Evolutionary conservation across 2,113 vertebrate species (phyloP).

Genomic region (Toxotes chatareus): DNA sequence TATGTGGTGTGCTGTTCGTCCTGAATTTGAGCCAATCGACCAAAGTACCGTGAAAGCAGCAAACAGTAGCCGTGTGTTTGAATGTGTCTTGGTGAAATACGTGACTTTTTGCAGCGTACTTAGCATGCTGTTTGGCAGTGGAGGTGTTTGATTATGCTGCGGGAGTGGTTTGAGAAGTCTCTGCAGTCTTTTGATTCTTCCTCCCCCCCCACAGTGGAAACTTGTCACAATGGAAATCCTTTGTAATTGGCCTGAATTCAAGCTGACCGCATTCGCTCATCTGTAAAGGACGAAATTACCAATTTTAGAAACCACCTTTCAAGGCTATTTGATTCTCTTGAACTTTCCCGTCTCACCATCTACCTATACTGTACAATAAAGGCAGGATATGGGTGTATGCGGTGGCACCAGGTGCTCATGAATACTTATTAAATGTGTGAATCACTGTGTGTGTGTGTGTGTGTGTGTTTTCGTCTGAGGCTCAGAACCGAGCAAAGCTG

Average conservation of each 20-base stretch:
- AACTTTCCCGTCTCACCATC: slow-evolving; percentile 8
- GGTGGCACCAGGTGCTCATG: slow-evolving; percentile 66
- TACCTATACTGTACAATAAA: slow-evolving; percentile 35
- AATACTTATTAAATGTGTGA: slow-evolving; percentile 69
- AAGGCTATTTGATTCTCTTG: slow-evolving; percentile 20
- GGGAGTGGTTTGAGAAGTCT: not conserved
- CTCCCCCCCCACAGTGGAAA: not conserved
- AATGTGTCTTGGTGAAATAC: not conserved
- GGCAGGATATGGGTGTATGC: slow-evolving; percentile 20
- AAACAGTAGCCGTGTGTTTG: not conserved
- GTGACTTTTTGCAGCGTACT: not conserved
- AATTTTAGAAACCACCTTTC: slow-evolving; percentile 17
- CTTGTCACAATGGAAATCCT: not conserved
- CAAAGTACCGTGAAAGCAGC: too few relatives aligned
- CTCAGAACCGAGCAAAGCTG: slow-evolving; percentile 41
- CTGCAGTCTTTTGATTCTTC: not conserved
- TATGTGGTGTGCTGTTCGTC: too few relatives aligned
- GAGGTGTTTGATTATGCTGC: not conserved
- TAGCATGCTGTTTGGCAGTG: not conserved
- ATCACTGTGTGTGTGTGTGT: slow-evolving; percentile 36
- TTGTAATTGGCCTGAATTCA: slow-evolving; percentile 29
- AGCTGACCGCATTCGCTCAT: slow-evolving; percentile 4
- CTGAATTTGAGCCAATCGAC: too few relatives aligned
- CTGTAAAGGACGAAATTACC: slow-evolving; percentile 23
- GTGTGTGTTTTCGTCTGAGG: slow-evolving; percentile 16